These are phyloP conservation scores for Microplitis mediator DNA, from an alignment of 1,140 invertebrate genomes.

Conservation along the genomic window DNA sequence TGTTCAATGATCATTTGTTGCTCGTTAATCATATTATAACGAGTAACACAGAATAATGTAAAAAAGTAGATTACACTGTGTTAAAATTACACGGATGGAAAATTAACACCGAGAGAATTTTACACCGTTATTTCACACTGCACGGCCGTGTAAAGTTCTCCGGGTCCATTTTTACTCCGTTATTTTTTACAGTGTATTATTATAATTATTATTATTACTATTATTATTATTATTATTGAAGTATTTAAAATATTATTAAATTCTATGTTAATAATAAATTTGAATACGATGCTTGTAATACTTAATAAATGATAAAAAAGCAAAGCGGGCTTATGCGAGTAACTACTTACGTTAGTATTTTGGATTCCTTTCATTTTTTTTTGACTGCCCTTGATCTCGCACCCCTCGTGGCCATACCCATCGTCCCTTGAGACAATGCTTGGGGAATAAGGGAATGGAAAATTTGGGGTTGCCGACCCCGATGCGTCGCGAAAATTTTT, in stretches of 20 bases:
- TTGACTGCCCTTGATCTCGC: constrained; percentile 22
- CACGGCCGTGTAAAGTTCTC: too few relatives aligned
- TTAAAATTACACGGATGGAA: too few relatives aligned
- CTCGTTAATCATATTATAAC: too few relatives aligned
- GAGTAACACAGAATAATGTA: too few relatives aligned
- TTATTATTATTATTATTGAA: not conserved
- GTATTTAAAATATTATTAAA: not conserved
- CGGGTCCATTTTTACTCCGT: too few relatives aligned
- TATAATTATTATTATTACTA: too few relatives aligned
- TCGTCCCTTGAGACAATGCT: constrained; percentile 24
- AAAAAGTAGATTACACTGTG: too few relatives aligned
- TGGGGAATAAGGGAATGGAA: constrained; percentile 13
- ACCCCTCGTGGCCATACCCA: constrained; percentile 25
- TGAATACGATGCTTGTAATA: not conserved
- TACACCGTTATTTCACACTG: too few relatives aligned
- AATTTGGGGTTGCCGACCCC: constrained; percentile 19
- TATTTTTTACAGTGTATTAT: too few relatives aligned
- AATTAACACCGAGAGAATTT: too few relatives aligned
- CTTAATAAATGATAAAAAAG: not conserved
- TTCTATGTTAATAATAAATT: not conserved
- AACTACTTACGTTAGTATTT: constrained; percentile 27
- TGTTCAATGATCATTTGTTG: too few relatives aligned
- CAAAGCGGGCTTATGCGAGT: constrained; percentile 19
- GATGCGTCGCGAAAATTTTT: constrained; percentile 13
- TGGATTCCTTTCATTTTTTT: constrained; percentile 13